Percentiles rank a stretch among this genome's conserved stretches.
Evolutionary conservation across 2,797 vertebrate species (phyloP).

Genomic region (Scarus forsteni): DNA sequence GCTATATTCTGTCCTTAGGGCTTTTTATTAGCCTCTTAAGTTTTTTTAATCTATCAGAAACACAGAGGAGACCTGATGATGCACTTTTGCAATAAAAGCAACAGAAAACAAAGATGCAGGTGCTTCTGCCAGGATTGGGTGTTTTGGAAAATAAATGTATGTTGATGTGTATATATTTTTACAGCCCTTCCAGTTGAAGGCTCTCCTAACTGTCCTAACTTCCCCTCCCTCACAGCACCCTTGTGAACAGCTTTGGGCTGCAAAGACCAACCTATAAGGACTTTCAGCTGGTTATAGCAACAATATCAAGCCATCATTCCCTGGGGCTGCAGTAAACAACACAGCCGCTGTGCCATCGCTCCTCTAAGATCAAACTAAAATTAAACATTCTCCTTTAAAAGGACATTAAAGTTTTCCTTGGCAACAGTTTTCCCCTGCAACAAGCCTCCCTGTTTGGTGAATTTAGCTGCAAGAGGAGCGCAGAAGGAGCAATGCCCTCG

Average conservation of each 20-base stretch:
- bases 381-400: not conserved
- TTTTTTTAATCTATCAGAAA: too few species aligned
- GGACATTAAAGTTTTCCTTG: slow-evolving; percentile 22
- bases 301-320: not conserved
- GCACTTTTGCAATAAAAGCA: too few species aligned
- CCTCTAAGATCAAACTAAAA: not conserved
- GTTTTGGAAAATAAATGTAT: too few species aligned
- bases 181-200: too few species aligned
- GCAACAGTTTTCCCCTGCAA: slow-evolving; percentile 1
- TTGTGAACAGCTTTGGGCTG: not conserved
- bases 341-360: not conserved
- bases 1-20: too few species aligned
- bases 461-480: slow-evolving; percentile 31
- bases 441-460: slow-evolving; percentile 2
- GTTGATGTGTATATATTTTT: too few species aligned
- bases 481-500: slow-evolving; percentile 67
- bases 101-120: too few species aligned
- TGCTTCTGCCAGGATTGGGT: too few species aligned
- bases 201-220: too few species aligned
- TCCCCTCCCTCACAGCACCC: too few species aligned
- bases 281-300: not conserved
- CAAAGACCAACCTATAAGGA: not conserved
- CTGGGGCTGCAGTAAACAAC: slow-evolving; percentile 9
- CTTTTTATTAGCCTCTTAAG: too few species aligned
- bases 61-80: too few species aligned